phyloP scores from a whole-genome alignment of 2,888 invertebrate genomes.

The Fragum whitleyi region DNA sequence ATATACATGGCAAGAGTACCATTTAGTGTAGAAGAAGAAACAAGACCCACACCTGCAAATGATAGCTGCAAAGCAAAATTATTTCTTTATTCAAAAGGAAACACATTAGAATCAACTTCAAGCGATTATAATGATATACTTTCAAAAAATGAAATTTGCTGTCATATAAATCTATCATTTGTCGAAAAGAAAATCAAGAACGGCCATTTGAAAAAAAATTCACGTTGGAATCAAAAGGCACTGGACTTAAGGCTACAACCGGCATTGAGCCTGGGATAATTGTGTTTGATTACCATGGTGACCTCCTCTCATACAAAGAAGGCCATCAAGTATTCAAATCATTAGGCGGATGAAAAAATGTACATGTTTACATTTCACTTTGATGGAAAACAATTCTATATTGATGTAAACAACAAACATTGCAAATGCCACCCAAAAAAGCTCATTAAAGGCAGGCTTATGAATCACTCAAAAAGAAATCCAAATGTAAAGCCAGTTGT shows the following conservation, averaged over 20 bases:
- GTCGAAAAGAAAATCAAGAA: not conserved
- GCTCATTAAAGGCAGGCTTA: constrained; percentile 10
- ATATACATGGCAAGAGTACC: no score
- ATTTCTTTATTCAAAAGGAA: no score
- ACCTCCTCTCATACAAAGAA: not conserved
- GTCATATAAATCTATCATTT: not conserved
- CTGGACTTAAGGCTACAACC: not conserved
- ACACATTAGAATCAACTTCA: no score
- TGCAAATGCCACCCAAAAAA: constrained; percentile 24
- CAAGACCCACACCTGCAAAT: no score
- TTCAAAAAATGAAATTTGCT: not conserved
- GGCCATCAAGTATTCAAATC: constrained; percentile 1
- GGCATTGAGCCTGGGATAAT: not conserved
- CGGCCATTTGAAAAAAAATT: not conserved
- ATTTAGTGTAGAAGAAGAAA: no score
- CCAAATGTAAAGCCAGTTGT: constrained; percentile 23
- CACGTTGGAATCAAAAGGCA: not conserved
- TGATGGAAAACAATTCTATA: not conserved
- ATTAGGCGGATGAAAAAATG: not conserved
- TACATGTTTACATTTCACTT: constrained; percentile 15
- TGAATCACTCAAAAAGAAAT: not conserved
- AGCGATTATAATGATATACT: no score
- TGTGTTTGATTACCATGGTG: constrained; percentile 12
- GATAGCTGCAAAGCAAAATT: no score
- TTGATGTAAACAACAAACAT: constrained; percentile 1